Evolutionary conservation across 2,113 vertebrate genomes (phyloP).

Genomic region (Nycticorax nycticorax): DNA sequence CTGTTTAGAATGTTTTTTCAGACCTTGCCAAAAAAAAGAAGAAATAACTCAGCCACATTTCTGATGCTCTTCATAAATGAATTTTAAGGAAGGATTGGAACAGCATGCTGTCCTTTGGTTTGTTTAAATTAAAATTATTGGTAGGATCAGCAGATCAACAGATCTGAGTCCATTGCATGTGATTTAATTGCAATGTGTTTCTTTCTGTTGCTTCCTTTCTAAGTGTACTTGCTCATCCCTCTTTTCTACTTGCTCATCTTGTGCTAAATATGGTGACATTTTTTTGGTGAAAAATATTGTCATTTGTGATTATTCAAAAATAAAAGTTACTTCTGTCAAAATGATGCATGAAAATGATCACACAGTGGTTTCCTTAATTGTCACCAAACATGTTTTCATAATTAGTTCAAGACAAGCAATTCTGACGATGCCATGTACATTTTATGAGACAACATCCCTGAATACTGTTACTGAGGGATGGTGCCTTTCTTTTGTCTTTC

Average conservation of each 20-base stretch:
- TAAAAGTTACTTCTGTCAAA: slow-evolving; percentile 21
- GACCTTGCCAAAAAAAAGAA: neutral
- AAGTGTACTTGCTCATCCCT: neutral
- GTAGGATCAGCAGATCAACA: neutral
- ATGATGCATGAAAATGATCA: neutral
- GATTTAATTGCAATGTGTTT: neutral
- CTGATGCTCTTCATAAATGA: neutral
- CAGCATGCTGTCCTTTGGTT: neutral
- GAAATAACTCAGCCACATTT: neutral
- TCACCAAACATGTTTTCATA: slow-evolving; percentile 54
- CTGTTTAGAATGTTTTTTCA: slow-evolving; percentile 21
- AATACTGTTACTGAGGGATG: neutral
- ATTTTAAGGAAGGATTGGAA: neutral
- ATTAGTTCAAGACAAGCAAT: slow-evolving; percentile 68
- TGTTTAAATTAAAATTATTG: neutral
- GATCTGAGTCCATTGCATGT: neutral
- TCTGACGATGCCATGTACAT: slow-evolving; percentile 1
- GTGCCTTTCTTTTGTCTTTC: slow-evolving; percentile 6
- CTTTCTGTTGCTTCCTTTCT: neutral
- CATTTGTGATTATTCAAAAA: neutral
- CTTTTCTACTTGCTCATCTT: neutral
- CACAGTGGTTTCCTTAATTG: slow-evolving; percentile 54
- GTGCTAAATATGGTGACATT: neutral
- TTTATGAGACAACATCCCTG: slow-evolving; percentile 44
- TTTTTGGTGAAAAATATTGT: neutral